These are phyloP conservation scores for Heliconius ismenius DNA, from an alignment of 2,888 invertebrate genomes.

Conservation along the genomic window DNA sequence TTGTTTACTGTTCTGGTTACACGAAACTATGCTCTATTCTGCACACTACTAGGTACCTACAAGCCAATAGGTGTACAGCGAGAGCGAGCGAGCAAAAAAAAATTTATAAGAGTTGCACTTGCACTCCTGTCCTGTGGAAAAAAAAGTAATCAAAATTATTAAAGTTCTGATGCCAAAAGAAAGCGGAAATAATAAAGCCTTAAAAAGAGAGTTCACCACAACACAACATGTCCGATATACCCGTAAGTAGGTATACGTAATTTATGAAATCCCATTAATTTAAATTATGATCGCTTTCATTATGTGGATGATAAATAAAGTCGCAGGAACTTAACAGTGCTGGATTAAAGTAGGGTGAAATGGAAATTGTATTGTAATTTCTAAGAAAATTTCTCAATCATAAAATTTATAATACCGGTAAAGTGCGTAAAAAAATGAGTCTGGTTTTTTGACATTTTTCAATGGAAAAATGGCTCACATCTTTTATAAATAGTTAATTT, in stretches of 20 bases:
- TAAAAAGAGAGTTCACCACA: slow-evolving; percentile 29
- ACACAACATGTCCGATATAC: slow-evolving; percentile 11
- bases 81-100: no score
- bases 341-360: slow-evolving; percentile 22
- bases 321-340: slow-evolving; percentile 30
- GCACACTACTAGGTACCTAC: no score
- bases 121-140: neutral
- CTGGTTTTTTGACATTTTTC: no score
- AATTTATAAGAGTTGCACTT: no score
- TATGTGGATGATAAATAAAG: slow-evolving; percentile 34
- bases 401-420: neutral
- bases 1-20: no score
- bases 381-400: slow-evolving; percentile 27
- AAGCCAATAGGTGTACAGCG: no score
- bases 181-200: slow-evolving; percentile 28
- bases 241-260: slow-evolving; percentile 17
- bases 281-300: slow-evolving; percentile 41
- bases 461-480: no score
- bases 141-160: neutral
- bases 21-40: no score
- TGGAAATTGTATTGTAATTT: slow-evolving; percentile 24
- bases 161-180: neutral
- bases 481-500: no score
- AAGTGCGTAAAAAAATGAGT: no score
- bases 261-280: slow-evolving; percentile 36